A percentile compares a stretch with the other conserved stretches of the same genome.
Evolutionary conservation across 2,797 vertebrate genomes (phyloP).

Genomic region (Rousettus madagascariensis): DNA sequence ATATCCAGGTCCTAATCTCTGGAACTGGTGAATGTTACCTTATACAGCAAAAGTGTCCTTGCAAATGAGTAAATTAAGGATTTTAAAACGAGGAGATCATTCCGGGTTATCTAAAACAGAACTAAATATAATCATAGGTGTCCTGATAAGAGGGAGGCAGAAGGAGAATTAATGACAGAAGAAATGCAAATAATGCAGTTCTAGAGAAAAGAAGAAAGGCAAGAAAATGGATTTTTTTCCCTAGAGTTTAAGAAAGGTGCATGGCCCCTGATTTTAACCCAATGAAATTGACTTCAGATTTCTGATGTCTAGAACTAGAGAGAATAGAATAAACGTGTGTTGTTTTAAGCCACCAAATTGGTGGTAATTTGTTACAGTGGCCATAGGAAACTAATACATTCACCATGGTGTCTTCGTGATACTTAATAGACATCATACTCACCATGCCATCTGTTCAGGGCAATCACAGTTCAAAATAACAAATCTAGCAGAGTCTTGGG

Average conservation of each 20-base stretch:
- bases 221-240: not conserved
- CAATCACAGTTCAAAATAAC: not conserved
- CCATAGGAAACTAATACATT: not conserved
- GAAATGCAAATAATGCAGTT: not conserved
- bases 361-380: not conserved
- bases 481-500: not conserved
- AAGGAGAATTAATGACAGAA: not conserved
- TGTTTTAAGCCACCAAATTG: not conserved
- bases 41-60: not conserved
- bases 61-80: not conserved
- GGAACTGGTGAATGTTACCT: not conserved
- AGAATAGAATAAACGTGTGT: not conserved
- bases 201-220: not conserved
- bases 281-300: not conserved
- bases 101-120: not conserved
- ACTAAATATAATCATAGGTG: not conserved
- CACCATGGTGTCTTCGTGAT: not conserved
- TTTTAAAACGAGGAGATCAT: not conserved
- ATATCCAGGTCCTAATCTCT: not conserved
- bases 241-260: not conserved
- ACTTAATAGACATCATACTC: not conserved
- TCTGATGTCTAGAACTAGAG: not conserved
- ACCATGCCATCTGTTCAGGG: not conserved
- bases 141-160: not conserved
- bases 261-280: not conserved